Evolutionary conservation across 2,113 vertebrate genomes (phyloP).

Genomic region (Cyrtonyx montezumae): DNA sequence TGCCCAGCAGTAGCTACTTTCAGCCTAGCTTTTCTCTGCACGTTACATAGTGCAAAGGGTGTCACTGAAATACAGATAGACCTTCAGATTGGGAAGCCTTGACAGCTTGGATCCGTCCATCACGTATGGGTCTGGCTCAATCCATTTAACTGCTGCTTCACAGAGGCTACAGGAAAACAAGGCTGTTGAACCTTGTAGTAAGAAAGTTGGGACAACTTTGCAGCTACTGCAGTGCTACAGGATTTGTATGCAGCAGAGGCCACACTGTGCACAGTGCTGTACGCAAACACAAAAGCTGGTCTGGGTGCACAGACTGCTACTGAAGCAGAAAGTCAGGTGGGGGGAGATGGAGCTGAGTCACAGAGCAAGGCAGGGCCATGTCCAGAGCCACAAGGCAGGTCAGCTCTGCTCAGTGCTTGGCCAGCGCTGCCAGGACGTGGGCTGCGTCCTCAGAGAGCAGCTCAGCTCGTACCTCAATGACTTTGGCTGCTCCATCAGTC

Average conservation of each 20-base stretch:
- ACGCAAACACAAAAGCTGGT: background rate
- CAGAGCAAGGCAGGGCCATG: background rate
- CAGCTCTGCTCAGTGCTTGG: background rate
- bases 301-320: background rate
- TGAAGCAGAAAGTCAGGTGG: background rate
- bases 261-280: background rate
- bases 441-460: background rate
- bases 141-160: background rate
- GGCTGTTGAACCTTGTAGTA: accelerated
- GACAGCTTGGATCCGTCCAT: background rate
- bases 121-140: background rate
- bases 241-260: background rate
- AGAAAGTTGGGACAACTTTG: background rate
- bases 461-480: conserved; percentile 81
- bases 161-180: background rate
- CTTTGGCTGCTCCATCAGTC: conserved; percentile 91
- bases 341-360: background rate
- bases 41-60: background rate
- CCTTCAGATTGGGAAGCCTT: accelerated
- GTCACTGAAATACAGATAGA: background rate
- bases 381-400: background rate
- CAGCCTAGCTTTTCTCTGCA: background rate
- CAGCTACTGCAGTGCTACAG: background rate
- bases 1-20: background rate
- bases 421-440: accelerated